Evolutionary conservation across 2,888 invertebrate genomes (phyloP), one percentile per base, ranked within the genome.

Genomic region (Himalopsyche anomala): DNA sequence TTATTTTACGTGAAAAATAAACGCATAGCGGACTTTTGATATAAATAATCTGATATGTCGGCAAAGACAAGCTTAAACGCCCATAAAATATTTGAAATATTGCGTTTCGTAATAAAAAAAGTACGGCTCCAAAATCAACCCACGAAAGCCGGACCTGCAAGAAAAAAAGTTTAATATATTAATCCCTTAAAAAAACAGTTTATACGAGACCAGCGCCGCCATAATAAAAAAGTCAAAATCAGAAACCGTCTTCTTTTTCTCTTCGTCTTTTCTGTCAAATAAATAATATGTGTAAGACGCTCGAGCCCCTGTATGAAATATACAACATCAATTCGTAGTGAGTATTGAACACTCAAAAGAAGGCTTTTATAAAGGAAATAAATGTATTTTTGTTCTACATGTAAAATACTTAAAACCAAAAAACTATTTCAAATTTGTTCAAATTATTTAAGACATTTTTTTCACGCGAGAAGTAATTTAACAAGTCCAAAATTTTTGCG

Each of bases 71-170:
- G 85, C 81, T 80, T 84, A n/a, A 86, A 82, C 74, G 83, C 62
- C 42, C 88, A 84, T 88, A 88, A 88, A 88, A 83, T 88, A 87
- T 88, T 87, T 88, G 88, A 88, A 88, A 86, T 88, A 88, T 88
- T 84, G 85, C 87, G 69, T 81, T 40, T 85, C 87, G 55, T 80
- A 85, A 85, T 88, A 85, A 85, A 86, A 88, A 86, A 84, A 85
- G 79, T 81, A 87, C 83, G 81, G 81, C 87, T 87, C 83, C 51
- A 85, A 84, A 85, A 85, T 85, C 87, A 83, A 83, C 87, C 87
- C 83, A 85, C 83, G 83, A 83, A 80, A 74, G 84, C 45, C 74
- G 79, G 42, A 83, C 83, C 51, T 54, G 36, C 42, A 38, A 9
- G 84, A 82, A 85, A 85, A 80, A 84, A 83, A 69, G 79, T 80